Conservation (phyloP, 2,797 vertebrate species). For the Sebastiscus tertius region DNA sequence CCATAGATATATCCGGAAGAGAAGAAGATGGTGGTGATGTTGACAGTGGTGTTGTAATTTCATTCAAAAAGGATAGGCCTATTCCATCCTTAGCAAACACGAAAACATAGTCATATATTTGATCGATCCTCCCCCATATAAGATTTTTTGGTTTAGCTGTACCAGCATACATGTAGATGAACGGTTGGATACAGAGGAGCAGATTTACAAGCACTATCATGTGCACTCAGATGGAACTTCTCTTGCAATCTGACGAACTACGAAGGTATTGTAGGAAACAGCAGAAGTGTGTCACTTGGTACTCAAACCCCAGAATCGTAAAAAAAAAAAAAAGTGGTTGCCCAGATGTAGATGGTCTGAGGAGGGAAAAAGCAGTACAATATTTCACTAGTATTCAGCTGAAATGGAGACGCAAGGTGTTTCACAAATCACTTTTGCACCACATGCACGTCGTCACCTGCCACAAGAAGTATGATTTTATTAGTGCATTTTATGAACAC, state of each 20-base stretch:
- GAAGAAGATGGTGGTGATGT: slow-evolving; percentile 67
- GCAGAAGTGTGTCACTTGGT: slow-evolving; percentile 32
- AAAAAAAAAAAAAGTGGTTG: slow-evolving; percentile 63
- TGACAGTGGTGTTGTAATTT: slow-evolving; percentile 50
- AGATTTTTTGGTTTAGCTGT: slow-evolving; percentile 12
- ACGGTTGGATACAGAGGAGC: slow-evolving; percentile 44
- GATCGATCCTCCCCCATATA: not conserved
- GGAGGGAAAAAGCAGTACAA: slow-evolving; percentile 66
- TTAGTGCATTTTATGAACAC: slow-evolving; percentile 76
- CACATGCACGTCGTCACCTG: slow-evolving; percentile 49
- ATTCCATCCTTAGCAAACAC: not conserved
- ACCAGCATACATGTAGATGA: not conserved
- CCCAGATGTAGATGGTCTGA: slow-evolving; percentile 66
- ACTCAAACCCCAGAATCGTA: slow-evolving; percentile 71
- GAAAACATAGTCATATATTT: slow-evolving; percentile 5
- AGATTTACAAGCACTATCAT: slow-evolving; percentile 2
- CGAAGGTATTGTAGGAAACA: slow-evolving; percentile 22
- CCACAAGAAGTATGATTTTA: slow-evolving; percentile 69
- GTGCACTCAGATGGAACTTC: slow-evolving; percentile 16
- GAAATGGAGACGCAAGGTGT: slow-evolving; percentile 36
- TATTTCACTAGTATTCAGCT: slow-evolving; percentile 51
- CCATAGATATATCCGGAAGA: slow-evolving; percentile 57
- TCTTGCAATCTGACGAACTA: slow-evolving; percentile 9
- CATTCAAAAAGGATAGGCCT: not conserved
- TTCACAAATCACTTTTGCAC: slow-evolving; percentile 42